Evolutionary conservation across 2,797 vertebrate species (phyloP), one percentile per base, ranked within the genome.

Genomic region (Cynopterus sphinx): DNA sequence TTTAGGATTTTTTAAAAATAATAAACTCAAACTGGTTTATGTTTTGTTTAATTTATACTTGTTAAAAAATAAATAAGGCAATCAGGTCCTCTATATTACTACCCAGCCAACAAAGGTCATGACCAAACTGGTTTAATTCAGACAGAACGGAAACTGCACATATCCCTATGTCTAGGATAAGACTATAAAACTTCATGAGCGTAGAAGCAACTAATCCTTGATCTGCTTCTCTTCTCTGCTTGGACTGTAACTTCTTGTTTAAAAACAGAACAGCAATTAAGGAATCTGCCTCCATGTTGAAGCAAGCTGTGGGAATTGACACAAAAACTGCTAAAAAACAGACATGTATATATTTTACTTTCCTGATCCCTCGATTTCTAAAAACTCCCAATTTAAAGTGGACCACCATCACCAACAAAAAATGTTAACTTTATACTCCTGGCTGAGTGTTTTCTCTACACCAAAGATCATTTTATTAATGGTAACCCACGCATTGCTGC

Each of bases 11-110:
- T 36, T 15, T 0, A 51, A 89, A 88, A 89, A 88, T 53, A 75
- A 93, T 70, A 87, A 84, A 67, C 36, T 93, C 71, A 96, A 86
- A 43, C n/a, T 65, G 8, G 0, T 39, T 94, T 87, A 85, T 81
- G 75, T 59, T 90, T 87, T 75, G 26, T 81, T 90, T 16, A 16
- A 91, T 82, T 89, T 82, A 78, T 5, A 77, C 82, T 84, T 94
- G n/a, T 61, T 93, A 67, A 94, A 82, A 95, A 55, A 46, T 57
- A 67, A 74, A 75, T 91, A 77, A 71, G 24, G 13, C 46, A 17
- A 90, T 49, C 16, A 65, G 59, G 26, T 22, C 51, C 21, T 70
- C 59, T 51, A 46, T 26, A 43, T 65, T 61, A 19, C 57, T 61
- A 43, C 7, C 61, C 39, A 61, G 33, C 59, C 73, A 75, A 33